Evolutionary conservation across 2,888 invertebrate species (phyloP).

Genomic region (Aethes cnicana): DNA sequence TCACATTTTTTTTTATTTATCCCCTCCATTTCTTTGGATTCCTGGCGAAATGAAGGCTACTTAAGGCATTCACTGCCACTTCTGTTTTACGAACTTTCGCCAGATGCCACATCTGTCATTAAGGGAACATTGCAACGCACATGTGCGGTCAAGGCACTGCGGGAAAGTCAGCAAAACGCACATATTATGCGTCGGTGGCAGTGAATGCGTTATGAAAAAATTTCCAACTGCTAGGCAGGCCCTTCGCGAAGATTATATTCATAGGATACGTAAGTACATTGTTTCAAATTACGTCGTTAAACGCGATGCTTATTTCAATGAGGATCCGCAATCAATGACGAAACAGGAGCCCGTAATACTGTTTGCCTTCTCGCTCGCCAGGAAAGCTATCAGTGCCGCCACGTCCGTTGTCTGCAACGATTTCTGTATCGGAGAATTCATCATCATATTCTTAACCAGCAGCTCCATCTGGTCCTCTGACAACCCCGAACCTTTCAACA

Average conservation of each 20-base stretch:
- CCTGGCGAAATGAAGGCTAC: too few relatives aligned
- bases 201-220: too few relatives aligned
- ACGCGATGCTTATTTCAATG: slow-evolving; percentile 35
- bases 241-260: background rate
- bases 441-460: slow-evolving; percentile 82
- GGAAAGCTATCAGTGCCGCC: slow-evolving; percentile 92
- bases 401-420: slow-evolving; percentile 92
- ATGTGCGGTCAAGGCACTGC: too few relatives aligned
- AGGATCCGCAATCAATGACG: slow-evolving; percentile 64
- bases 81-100: too few relatives aligned
- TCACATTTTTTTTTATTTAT: too few relatives aligned
- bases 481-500: slow-evolving; percentile 86
- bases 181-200: too few relatives aligned
- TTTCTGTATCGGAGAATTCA: slow-evolving; percentile 93
- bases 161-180: too few relatives aligned
- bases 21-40: too few relatives aligned
- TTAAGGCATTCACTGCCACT: too few relatives aligned
- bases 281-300: background rate
- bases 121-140: too few relatives aligned
- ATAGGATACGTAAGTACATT: background rate
- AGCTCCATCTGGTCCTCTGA: slow-evolving; percentile 88
- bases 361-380: slow-evolving; percentile 92
- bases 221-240: too few relatives aligned
- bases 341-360: slow-evolving; percentile 91
- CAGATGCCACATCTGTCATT: too few relatives aligned